A percentile compares a stretch with the other conserved stretches of the same genome.
phyloP scores from a whole-genome alignment of 1,140 invertebrate genomes.

The Colletes latitarsis region DNA sequence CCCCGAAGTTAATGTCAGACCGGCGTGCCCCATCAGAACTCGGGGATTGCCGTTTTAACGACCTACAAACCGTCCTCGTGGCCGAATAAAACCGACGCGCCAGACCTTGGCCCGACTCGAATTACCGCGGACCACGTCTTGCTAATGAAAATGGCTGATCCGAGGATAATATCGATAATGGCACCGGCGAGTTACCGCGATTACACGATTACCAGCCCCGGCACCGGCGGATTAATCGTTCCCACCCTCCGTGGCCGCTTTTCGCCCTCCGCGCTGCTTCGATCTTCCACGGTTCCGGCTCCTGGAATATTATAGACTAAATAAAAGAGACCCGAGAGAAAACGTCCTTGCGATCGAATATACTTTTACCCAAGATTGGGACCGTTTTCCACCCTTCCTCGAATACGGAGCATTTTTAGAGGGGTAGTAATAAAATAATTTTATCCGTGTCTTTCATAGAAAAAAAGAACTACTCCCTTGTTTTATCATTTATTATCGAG shows the following conservation, averaged over 20 bases:
- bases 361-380: no score
- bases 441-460: no score
- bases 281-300: background rate
- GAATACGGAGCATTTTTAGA: no score
- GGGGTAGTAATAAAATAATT: no score
- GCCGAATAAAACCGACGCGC: conserved; percentile 15
- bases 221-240: conserved; percentile 5
- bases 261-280: background rate
- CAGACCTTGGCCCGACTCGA: background rate
- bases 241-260: background rate
- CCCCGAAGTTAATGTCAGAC: conserved; percentile 53
- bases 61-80: conserved; percentile 35
- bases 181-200: background rate
- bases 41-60: conserved; percentile 58
- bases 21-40: conserved; percentile 28
- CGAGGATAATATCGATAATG: conserved; percentile 23
- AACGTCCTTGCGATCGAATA: no score
- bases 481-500: no score
- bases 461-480: no score
- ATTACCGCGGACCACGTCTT: no score
- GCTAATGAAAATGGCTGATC: background rate
- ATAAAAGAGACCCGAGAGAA: no score
- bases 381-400: no score
- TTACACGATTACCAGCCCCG: background rate
- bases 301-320: no score